These are phyloP conservation scores for Chironomus striatipennis DNA, from an alignment of 1,140 invertebrate species.

Conservation along the genomic window DNA sequence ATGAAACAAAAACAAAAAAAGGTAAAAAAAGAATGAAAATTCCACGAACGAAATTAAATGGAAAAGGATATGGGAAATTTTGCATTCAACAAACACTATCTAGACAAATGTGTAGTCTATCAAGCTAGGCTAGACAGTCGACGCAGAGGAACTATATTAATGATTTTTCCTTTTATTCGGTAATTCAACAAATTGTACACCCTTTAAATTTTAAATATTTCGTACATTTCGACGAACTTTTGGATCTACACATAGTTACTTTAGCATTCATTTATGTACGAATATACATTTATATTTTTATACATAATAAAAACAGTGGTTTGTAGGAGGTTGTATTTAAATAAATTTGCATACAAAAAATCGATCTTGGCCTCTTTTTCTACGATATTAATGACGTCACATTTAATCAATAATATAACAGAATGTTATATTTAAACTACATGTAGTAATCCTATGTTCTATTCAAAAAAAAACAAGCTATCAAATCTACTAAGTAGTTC, in stretches of 20 bases:
- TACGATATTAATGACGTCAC: conserved; percentile 8
- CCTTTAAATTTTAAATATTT: conserved; percentile 17
- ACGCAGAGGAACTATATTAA: conserved; percentile 16
- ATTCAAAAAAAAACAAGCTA: too few species aligned
- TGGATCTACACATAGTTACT: background rate
- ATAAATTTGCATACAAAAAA: conserved; percentile 8
- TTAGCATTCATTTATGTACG: background rate
- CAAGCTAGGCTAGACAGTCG: conserved; percentile 17
- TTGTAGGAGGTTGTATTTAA: background rate
- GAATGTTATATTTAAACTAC: background rate
- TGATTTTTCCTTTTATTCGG: conserved; percentile 11
- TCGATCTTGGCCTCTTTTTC: conserved; percentile 19
- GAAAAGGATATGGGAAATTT: conserved; percentile 20
- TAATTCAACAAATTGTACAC: conserved; percentile 21
- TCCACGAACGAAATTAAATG: conserved; percentile 17
- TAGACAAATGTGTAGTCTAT: conserved; percentile 11
- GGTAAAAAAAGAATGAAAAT: background rate
- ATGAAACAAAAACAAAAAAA: conserved; percentile 1
- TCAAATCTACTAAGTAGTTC: too few species aligned
- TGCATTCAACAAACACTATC: conserved; percentile 13
- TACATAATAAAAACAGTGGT: background rate
- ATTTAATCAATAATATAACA: background rate
- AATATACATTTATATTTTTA: background rate
- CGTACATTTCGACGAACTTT: background rate
- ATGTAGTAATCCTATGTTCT: background rate